Evolutionary conservation across 30 jellyfish, hydroid and myxozoan genomes (phyloP).

Genomic region (Cassiopea andromeda): DNA sequence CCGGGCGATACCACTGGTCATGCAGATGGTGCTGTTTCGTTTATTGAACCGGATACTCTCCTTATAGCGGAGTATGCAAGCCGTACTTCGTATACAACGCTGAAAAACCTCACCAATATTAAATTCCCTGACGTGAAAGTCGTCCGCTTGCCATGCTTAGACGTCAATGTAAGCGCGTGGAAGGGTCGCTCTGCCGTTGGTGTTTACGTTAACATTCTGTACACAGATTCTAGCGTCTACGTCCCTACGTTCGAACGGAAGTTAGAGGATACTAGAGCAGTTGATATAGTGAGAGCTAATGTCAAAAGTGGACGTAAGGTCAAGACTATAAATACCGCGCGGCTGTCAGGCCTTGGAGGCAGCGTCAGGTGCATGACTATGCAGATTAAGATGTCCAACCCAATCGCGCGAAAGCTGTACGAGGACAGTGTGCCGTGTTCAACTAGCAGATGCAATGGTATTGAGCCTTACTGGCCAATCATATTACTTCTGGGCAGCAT

Average conservation of each 20-base stretch:
- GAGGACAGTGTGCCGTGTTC: conserved; percentile 21
- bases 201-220: conserved; percentile 45
- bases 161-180: conserved; percentile 21
- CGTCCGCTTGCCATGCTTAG: conserved; percentile 58
- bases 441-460: not conserved
- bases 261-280: conserved; percentile 12
- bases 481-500: not conserved
- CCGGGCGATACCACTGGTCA: conserved; percentile 67
- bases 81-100: conserved; percentile 3
- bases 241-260: conserved; percentile 29
- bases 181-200: conserved; percentile 61
- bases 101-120: not conserved
- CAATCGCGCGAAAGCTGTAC: conserved; percentile 34
- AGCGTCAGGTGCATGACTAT: conserved; percentile 57
- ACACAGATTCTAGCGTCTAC: conserved; percentile 41
- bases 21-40: conserved; percentile 59
- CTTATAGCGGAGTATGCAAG: conserved; percentile 30
- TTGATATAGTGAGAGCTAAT: conserved; percentile 8
- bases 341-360: conserved; percentile 37
- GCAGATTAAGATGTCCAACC: conserved; percentile 29
- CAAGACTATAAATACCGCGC: conserved; percentile 36
- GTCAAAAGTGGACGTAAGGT: conserved; percentile 18
- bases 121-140: conserved; percentile 37
- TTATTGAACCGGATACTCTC: conserved; percentile 41
- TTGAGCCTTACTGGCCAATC: not conserved